A percentile compares a stretch with the other conserved stretches of the same genome.
phyloP scores from a whole-genome alignment of 2,888 invertebrate genomes.

The Drosophila mulleri region DNA sequence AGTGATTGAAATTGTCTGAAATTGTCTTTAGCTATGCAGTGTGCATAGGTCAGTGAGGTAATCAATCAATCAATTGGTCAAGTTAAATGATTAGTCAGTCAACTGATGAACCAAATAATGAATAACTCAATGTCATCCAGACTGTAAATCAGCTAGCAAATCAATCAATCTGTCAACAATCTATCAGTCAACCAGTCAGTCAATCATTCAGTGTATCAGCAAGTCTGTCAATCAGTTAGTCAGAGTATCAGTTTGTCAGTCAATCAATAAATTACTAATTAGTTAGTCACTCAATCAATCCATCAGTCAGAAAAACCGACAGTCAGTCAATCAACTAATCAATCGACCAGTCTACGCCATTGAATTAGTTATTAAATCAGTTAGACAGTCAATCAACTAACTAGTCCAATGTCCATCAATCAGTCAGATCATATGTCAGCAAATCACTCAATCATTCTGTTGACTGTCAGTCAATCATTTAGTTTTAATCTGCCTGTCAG shows the following conservation, averaged over 20 bases:
- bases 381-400: too few relatives aligned
- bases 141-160: too few relatives aligned
- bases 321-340: neutral
- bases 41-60: neutral
- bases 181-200: neutral
- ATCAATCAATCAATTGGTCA: neutral
- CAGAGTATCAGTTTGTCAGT: neutral
- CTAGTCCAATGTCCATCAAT: neutral
- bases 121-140: neutral
- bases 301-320: neutral
- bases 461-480: neutral
- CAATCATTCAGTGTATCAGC: neutral
- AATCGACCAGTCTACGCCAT: neutral
- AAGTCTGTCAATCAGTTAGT: neutral
- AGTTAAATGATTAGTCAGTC: neutral
- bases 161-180: neutral
- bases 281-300: neutral
- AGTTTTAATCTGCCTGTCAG: too few relatives aligned
- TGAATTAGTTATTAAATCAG: neutral
- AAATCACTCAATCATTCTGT: too few relatives aligned
- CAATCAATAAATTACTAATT: too few relatives aligned
- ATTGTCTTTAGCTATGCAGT: too few relatives aligned
- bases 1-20: neutral
- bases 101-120: too few relatives aligned
- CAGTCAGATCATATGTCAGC: neutral